These are phyloP conservation scores for Amblyornis subalaris DNA, from an alignment of 2,113 vertebrate genomes.

Conservation along the genomic window DNA sequence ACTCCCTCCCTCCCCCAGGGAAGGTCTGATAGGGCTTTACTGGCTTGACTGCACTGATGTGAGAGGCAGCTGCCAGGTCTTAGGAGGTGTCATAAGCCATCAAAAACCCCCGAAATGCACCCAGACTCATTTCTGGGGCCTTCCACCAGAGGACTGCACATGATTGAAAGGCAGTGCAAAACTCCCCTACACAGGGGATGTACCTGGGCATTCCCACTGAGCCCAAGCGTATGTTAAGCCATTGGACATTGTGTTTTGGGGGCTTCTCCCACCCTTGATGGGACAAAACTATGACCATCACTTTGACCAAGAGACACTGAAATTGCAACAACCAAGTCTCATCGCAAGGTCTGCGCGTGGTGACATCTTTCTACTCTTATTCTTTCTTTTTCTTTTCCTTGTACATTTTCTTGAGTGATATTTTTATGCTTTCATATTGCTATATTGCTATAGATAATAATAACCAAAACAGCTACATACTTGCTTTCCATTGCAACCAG, in stretches of 20 bases:
- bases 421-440: neutral
- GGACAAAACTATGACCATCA: neutral
- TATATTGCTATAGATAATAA: neutral
- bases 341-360: accelerated
- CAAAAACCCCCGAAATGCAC: accelerated
- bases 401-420: neutral
- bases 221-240: neutral
- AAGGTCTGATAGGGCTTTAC: neutral
- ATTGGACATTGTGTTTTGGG: accelerated
- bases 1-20: neutral
- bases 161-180: accelerated
- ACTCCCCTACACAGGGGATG: neutral
- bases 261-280: accelerated
- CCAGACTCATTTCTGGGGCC: neutral
- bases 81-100: neutral
- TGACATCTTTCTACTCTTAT: neutral
- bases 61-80: too few relatives aligned
- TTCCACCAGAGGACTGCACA: neutral
- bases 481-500: neutral
- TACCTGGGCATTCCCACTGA: neutral
- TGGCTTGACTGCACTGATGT: too few relatives aligned
- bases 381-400: neutral
- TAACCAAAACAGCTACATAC: neutral
- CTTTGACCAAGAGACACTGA: neutral
- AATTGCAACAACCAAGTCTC: neutral